phyloP scores from a whole-genome alignment of 2,113 vertebrate genomes.

The Callithrix jacchus region DNA sequence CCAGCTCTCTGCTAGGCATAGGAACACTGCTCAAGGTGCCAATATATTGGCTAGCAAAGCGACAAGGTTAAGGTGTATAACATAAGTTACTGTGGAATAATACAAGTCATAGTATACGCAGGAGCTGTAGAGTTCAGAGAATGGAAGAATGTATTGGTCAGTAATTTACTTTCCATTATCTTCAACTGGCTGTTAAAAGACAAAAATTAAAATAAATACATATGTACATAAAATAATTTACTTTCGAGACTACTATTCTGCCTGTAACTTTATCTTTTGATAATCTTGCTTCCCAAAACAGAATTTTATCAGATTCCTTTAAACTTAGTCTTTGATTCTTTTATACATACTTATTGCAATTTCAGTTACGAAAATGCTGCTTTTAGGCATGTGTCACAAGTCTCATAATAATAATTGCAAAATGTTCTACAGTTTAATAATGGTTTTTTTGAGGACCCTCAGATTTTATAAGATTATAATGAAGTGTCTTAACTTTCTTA shows the following conservation, averaged over 20 bases:
- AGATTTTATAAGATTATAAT: not conserved
- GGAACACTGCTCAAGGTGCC: not conserved
- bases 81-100: not conserved
- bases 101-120: not conserved
- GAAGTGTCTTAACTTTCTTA: not conserved
- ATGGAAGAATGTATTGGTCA: not conserved
- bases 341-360: not conserved
- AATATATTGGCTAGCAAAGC: not conserved
- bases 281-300: not conserved
- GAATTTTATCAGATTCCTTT: conserved; percentile 24
- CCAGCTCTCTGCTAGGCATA: not conserved
- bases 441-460: not conserved
- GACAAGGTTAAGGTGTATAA: not conserved
- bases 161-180: not conserved
- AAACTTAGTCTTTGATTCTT: conserved; percentile 33
- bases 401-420: not conserved
- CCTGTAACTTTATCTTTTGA: conserved; percentile 14
- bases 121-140: not conserved
- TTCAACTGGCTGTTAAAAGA: too few species aligned
- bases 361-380: not conserved
- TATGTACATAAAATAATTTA: not conserved
- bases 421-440: not conserved
- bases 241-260: not conserved
- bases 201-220: too few species aligned
- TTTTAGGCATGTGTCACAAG: not conserved